Evolutionary conservation across 2,113 vertebrate genomes (phyloP).

Genomic region (Glaucomys volans): DNA sequence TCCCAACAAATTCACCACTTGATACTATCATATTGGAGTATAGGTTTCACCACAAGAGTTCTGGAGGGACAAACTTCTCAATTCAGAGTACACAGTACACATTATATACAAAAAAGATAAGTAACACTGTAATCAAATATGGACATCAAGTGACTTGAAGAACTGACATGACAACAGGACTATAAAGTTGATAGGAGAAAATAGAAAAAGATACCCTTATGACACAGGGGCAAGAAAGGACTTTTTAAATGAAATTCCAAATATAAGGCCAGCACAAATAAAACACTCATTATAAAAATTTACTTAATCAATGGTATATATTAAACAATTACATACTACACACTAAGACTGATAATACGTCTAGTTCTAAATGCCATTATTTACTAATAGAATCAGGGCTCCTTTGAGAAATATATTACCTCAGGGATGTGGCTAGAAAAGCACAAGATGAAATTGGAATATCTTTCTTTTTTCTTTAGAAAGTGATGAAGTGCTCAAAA

Average conservation of each 20-base stretch:
- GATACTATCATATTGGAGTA: background rate
- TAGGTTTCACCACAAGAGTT: background rate
- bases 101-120: background rate
- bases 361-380: background rate
- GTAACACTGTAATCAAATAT: background rate
- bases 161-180: background rate
- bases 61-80: background rate
- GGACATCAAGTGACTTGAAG: background rate
- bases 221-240: background rate
- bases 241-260: background rate
- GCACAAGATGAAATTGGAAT: background rate
- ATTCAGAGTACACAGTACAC: background rate
- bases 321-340: background rate
- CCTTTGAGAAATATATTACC: no score
- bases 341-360: background rate
- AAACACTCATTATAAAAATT: background rate
- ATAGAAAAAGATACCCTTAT: background rate
- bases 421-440: background rate
- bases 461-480: background rate
- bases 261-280: background rate
- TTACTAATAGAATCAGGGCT: no score
- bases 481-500: background rate
- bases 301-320: background rate
- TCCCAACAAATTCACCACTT: background rate
- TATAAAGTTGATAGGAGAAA: background rate